Conservation (phyloP, 2,888 invertebrate genomes). For the Acheta domesticus region DNA sequence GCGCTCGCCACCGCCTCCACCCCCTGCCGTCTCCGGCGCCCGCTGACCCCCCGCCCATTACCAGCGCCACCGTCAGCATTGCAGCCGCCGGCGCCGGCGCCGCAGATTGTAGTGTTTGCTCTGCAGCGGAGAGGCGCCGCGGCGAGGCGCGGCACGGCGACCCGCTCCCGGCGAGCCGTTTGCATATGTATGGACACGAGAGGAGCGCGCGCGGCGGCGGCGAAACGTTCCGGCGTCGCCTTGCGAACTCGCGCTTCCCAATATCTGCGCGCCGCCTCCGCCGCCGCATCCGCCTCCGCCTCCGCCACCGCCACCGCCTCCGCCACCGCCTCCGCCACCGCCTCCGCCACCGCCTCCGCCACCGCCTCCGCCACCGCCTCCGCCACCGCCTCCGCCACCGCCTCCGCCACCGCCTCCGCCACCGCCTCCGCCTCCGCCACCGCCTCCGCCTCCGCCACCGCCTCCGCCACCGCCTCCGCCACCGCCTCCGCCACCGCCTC, state of each 20-base stretch:
- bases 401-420: background rate
- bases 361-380: too few relatives aligned
- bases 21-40: too few relatives aligned
- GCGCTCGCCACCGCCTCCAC: too few relatives aligned
- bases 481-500: background rate
- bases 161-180: background rate
- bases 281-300: background rate
- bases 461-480: background rate
- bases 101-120: background rate
- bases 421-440: background rate
- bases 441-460: background rate
- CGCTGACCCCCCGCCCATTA: too few relatives aligned
- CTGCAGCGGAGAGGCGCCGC: background rate
- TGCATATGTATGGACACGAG: conserved; percentile 10
- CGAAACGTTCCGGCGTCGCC: background rate
- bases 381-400: background rate
- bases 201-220: background rate
- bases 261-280: background rate
- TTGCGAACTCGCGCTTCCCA: background rate
- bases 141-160: too few relatives aligned
- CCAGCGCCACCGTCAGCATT: too few relatives aligned
- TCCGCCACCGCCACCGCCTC: too few relatives aligned
- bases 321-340: too few relatives aligned
- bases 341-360: too few relatives aligned
- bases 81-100: too few relatives aligned